phyloP scores from a whole-genome alignment of 2,797 vertebrate genomes.

The Muscicapa striata region DNA sequence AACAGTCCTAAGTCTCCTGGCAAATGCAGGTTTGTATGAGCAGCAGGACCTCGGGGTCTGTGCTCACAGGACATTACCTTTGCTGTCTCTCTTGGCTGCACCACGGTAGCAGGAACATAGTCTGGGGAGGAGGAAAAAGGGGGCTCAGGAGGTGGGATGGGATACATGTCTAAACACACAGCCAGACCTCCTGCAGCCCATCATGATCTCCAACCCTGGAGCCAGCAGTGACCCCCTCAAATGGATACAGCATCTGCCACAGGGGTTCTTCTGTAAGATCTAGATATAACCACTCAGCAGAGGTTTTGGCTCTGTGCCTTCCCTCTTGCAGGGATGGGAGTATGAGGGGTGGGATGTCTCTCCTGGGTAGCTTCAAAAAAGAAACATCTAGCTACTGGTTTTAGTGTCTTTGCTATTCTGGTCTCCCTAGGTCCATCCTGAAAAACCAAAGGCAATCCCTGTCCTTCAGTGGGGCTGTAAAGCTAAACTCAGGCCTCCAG shows the following conservation, averaged over 20 bases:
- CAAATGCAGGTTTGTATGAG: neutral
- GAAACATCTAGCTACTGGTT: neutral
- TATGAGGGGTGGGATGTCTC: neutral
- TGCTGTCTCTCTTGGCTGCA: neutral
- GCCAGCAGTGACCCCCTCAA: accelerated
- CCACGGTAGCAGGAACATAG: neutral
- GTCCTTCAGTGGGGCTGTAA: neutral
- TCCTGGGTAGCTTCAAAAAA: neutral
- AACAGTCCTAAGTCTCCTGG: neutral
- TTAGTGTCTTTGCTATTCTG: neutral
- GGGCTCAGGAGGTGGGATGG: neutral
- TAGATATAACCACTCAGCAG: neutral
- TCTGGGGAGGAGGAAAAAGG: slow-evolving; percentile 47
- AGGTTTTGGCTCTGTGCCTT: neutral
- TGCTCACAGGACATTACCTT: slow-evolving; percentile 27
- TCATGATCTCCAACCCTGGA: neutral
- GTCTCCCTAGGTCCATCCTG: neutral
- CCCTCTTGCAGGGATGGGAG: neutral
- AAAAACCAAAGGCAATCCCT: neutral
- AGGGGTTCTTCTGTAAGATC: accelerated
- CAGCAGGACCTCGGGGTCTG: neutral
- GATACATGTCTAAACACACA: accelerated
- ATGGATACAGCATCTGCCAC: neutral
- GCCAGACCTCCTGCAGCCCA: neutral
- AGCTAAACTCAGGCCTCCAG: neutral